phyloP scores from a whole-genome alignment of 2,113 vertebrate species.

The Brachirus orientalis region DNA sequence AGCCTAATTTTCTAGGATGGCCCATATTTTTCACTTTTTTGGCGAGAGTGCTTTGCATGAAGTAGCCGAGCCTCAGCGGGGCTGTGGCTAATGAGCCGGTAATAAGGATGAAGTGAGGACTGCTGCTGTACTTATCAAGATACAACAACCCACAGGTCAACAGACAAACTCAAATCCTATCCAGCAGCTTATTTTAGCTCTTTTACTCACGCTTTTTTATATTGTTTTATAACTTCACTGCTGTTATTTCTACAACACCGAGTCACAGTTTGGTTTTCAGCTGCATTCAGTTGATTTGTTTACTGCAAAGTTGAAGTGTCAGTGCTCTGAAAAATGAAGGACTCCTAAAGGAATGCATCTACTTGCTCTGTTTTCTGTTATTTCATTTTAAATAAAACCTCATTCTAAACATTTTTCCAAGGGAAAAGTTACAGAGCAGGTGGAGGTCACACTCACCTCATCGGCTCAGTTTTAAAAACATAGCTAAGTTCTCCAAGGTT shows the following conservation, averaged over 20 bases:
- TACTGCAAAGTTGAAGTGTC: too few species aligned
- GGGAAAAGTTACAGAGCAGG: too few species aligned
- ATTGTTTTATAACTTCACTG: constrained; percentile 17
- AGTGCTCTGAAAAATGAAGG: too few species aligned
- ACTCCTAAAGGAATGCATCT: too few species aligned
- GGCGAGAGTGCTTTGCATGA: constrained; percentile 63
- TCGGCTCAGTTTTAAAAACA: too few species aligned
- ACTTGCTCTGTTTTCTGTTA: too few species aligned
- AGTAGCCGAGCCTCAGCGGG: constrained; percentile 65
- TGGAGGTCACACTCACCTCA: too few species aligned
- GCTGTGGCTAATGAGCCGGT: constrained; percentile 77
- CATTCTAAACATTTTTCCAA: too few species aligned
- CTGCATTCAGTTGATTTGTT: too few species aligned
- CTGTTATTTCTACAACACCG: constrained; percentile 13
- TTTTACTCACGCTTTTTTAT: constrained; percentile 12
- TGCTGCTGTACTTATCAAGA: constrained; percentile 49
- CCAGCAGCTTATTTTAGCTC: constrained; percentile 13
- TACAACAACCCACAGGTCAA: constrained; percentile 52
- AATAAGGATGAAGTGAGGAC: constrained; percentile 54
- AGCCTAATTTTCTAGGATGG: constrained; percentile 62
- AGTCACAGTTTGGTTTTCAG: too few species aligned
- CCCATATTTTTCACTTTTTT: constrained; percentile 54
- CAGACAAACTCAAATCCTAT: constrained; percentile 48
- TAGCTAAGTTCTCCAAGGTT: too few species aligned
- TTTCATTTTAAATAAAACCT: too few species aligned